A percentile compares a stretch with the other conserved stretches of the same genome.
Evolutionary conservation across 2,113 vertebrate genomes (phyloP).

Genomic region (Loxodonta africana): DNA sequence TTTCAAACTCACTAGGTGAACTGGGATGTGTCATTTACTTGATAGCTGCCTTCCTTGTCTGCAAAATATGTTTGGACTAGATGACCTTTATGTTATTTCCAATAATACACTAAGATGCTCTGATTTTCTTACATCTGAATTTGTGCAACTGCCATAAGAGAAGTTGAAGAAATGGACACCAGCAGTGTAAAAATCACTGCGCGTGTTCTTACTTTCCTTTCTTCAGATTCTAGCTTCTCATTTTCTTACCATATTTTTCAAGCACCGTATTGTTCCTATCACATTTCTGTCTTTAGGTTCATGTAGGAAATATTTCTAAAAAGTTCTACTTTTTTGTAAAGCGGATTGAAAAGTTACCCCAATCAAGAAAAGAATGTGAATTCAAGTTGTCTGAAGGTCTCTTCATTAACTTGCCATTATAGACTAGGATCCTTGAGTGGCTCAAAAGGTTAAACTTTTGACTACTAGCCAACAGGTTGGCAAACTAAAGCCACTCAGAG

Average conservation of each 20-base stretch:
- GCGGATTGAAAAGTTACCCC: neutral
- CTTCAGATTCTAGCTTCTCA: neutral
- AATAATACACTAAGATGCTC: neutral
- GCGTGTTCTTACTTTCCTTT: neutral
- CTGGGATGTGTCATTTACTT: neutral
- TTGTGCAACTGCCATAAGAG: neutral
- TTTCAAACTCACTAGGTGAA: slow-evolving; percentile 11
- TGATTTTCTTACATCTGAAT: slow-evolving; percentile 8
- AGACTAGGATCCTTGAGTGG: neutral
- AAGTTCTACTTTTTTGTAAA: neutral
- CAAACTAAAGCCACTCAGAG: no score
- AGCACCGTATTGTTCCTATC: neutral
- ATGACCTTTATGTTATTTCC: neutral
- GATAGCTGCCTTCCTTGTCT: neutral
- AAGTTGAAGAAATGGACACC: neutral
- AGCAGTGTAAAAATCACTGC: neutral
- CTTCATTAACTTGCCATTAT: neutral
- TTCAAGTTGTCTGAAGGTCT: neutral
- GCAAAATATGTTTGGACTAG: neutral
- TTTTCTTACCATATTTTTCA: neutral
- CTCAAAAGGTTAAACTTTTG: no score
- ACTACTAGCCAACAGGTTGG: no score
- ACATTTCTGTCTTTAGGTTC: neutral
- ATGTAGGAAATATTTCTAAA: neutral
- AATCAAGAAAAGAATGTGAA: neutral